Conservation (phyloP, 2,888 invertebrate species). For the Spilosoma lubricipeda region DNA sequence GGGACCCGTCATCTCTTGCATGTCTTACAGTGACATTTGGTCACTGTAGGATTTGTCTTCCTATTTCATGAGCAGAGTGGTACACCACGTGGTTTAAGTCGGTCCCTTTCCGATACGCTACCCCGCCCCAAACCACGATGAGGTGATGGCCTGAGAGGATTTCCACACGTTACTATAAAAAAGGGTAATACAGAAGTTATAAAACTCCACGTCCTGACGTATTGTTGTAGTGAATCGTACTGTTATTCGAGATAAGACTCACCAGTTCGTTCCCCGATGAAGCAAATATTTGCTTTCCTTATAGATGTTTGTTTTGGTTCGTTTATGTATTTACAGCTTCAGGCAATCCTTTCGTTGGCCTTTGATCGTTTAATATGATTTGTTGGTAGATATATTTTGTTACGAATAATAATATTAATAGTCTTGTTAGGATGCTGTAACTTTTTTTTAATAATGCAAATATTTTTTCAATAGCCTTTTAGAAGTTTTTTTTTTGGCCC, state of each 20-base stretch:
- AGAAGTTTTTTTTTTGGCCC: too few species aligned
- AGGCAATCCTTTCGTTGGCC: not conserved
- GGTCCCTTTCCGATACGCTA: too few species aligned
- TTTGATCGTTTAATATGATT: conserved; percentile 32
- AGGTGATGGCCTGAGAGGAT: too few species aligned
- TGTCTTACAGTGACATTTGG: too few species aligned
- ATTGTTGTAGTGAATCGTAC: not conserved
- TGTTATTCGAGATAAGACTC: not conserved
- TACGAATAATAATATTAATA: not conserved
- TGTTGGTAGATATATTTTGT: not conserved
- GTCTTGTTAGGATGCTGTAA: not conserved
- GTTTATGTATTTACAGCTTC: conserved; percentile 6
- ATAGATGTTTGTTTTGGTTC: conserved; percentile 3
- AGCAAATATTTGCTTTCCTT: conserved; percentile 2
- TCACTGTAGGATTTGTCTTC: too few species aligned
- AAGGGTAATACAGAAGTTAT: not conserved
- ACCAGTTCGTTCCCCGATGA: not conserved
- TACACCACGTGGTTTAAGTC: too few species aligned
- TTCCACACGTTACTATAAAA: too few species aligned
- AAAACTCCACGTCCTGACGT: not conserved
- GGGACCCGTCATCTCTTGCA: too few species aligned
- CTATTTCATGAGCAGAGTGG: too few species aligned
- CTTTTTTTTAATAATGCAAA: not conserved
- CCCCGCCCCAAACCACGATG: too few species aligned
- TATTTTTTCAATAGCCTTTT: not conserved